These are phyloP conservation scores for Neostethus bicornis DNA, from an alignment of 2,797 vertebrate genomes.

Conservation along the genomic window DNA sequence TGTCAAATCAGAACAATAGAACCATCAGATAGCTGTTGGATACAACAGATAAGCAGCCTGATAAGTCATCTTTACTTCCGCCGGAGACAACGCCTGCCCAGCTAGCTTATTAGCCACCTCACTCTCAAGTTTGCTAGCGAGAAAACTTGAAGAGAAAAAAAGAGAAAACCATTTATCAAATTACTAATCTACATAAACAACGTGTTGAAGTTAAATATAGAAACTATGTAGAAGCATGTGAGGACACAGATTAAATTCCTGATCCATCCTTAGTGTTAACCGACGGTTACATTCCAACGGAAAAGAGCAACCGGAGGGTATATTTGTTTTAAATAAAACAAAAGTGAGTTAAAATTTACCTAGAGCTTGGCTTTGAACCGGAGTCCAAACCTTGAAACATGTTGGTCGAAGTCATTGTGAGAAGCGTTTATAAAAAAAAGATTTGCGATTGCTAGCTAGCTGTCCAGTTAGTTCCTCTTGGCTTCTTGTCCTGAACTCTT, in stretches of 20 bases:
- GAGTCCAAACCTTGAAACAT: slow-evolving; percentile 84
- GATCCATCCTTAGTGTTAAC: slow-evolving; percentile 38
- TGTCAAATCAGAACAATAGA: slow-evolving; percentile 19
- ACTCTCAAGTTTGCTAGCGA: slow-evolving; percentile 24
- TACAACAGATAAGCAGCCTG: slow-evolving; percentile 48
- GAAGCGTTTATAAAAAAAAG: slow-evolving; percentile 57
- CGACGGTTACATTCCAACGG: slow-evolving; percentile 12
- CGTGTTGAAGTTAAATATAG: not conserved
- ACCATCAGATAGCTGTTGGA: slow-evolving; percentile 21
- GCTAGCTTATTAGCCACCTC: slow-evolving; percentile 61
- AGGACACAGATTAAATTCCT: slow-evolving; percentile 2
- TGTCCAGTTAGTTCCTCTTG: slow-evolving; percentile 44
- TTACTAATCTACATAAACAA: no score
- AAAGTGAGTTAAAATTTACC: slow-evolving; percentile 69
- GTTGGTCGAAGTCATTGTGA: slow-evolving; percentile 83
- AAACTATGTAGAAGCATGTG: not conserved
- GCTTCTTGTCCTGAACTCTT: slow-evolving; percentile 34
- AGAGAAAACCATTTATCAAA: no score
- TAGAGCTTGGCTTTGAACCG: slow-evolving; percentile 82
- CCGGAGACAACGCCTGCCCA: slow-evolving; percentile 73
- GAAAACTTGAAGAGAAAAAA: not conserved
- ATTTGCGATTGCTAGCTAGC: slow-evolving; percentile 64
- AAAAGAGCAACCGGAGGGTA: slow-evolving; percentile 8
- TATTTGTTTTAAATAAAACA: slow-evolving; percentile 4
- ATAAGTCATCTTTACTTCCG: slow-evolving; percentile 68